Percentiles rank a stretch among this genome's conserved stretches.
Evolutionary conservation across 2,888 invertebrate species (phyloP).

Genomic region (Agrotis ipsilon): DNA sequence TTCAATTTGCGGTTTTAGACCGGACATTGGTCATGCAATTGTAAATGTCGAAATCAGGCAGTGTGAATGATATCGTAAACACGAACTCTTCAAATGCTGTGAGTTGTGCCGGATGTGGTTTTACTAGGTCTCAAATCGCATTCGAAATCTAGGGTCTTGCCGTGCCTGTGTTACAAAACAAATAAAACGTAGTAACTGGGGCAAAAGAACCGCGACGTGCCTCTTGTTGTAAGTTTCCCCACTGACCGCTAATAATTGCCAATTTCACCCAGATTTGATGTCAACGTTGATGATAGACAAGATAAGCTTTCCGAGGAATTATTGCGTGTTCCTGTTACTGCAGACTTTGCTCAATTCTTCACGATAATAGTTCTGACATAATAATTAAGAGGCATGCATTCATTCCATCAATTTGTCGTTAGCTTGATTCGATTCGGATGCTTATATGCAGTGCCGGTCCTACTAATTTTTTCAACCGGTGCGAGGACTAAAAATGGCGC

Average conservation of each 20-base stretch:
- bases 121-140: constrained; percentile 50
- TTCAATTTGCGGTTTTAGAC: constrained; percentile 36
- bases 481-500: too few species aligned
- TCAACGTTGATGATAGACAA: constrained; percentile 4
- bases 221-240: constrained; percentile 61
- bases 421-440: background rate
- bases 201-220: constrained; percentile 64
- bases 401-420: background rate
- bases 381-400: background rate
- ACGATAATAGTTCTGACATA: background rate
- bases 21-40: constrained; percentile 47
- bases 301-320: background rate
- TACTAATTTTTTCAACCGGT: too few species aligned
- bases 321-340: background rate
- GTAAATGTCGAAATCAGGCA: constrained; percentile 44
- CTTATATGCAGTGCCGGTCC: too few species aligned
- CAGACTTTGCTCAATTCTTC: background rate
- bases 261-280: constrained; percentile 63
- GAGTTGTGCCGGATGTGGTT: constrained; percentile 52
- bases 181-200: constrained; percentile 67
- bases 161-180: constrained; percentile 67
- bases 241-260: constrained; percentile 67
- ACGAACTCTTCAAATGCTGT: constrained; percentile 31
- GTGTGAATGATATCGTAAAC: constrained; percentile 44
- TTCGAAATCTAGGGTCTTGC: constrained; percentile 64